These are phyloP conservation scores for Orgyia antiqua DNA, from an alignment of 2,888 invertebrate genomes.

Conservation along the genomic window DNA sequence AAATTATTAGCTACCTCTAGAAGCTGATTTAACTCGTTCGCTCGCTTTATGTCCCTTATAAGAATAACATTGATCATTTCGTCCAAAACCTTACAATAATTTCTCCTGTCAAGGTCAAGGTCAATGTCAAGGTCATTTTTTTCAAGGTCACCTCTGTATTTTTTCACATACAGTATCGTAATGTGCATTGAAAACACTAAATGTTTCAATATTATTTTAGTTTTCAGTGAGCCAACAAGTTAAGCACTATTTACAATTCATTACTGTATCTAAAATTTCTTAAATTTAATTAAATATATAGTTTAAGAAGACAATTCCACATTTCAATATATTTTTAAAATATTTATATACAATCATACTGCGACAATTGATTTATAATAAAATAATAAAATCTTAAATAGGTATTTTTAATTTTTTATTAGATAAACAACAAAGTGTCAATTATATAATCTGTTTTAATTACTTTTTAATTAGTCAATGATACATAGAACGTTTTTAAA, in stretches of 20 bases:
- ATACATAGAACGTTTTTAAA: no score
- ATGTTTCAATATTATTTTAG: no score
- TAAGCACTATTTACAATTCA: slow-evolving; percentile 50
- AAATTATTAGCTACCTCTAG: slow-evolving; percentile 26
- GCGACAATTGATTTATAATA: slow-evolving; percentile 32
- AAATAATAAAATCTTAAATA: slow-evolving; percentile 25
- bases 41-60: no score
- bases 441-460: no score
- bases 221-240: background rate
- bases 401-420: slow-evolving; percentile 16
- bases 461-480: no score
- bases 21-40: slow-evolving; percentile 37
- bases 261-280: slow-evolving; percentile 32
- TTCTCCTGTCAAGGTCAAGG: no score
- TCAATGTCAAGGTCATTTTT: no score
- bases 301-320: slow-evolving; percentile 64
- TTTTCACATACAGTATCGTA: no score
- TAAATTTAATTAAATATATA: slow-evolving; percentile 33
- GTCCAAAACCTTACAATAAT: no score
- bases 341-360: slow-evolving; percentile 55
- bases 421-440: slow-evolving; percentile 20
- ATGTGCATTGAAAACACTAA: no score
- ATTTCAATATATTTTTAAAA: slow-evolving; percentile 42
- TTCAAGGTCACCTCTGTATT: no score
- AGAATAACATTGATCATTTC: no score